These are phyloP conservation scores for Tridacna gigas DNA, from an alignment of 2,888 invertebrate species.

Conservation along the genomic window DNA sequence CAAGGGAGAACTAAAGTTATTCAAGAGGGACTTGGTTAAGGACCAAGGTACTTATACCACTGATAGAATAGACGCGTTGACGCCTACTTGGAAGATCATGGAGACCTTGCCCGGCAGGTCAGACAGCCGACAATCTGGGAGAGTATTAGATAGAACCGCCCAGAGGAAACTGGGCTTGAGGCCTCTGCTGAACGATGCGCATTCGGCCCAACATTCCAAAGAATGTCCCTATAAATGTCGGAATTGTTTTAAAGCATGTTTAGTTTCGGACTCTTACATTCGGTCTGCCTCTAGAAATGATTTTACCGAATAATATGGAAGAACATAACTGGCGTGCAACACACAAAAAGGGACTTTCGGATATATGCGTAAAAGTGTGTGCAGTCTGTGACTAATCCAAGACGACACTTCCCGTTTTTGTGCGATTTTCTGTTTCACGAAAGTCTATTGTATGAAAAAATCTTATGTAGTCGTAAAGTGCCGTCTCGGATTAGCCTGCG, in stretches of 20 bases:
- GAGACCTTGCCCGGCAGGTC: neutral
- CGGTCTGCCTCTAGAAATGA: constrained; percentile 9
- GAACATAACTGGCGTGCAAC: too few relatives aligned
- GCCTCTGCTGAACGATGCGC: neutral
- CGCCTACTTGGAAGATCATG: neutral
- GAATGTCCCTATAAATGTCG: constrained; percentile 74
- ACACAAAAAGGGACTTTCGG: too few relatives aligned
- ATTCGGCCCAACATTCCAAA: constrained; percentile 5
- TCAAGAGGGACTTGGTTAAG: neutral
- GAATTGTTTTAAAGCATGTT: constrained; percentile 74
- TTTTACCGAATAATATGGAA: neutral
- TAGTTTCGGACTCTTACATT: constrained; percentile 65
- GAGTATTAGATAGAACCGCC: neutral
- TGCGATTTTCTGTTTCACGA: too few relatives aligned
- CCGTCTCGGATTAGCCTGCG: too few relatives aligned
- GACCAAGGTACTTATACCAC: too few relatives aligned
- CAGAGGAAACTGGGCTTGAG: constrained; percentile 1
- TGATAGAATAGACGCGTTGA: neutral
- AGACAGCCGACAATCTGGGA: neutral
- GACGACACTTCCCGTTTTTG: too few relatives aligned
- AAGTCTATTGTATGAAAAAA: too few relatives aligned
- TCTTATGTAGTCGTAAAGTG: too few relatives aligned
- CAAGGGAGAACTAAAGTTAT: neutral
- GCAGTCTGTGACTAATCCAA: too few relatives aligned
- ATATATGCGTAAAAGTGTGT: too few relatives aligned